Percentiles rank a stretch among this genome's conserved stretches.
Evolutionary conservation across 2,888 invertebrate species (phyloP).

Genomic region (Acanthosepion esculentum): DNA sequence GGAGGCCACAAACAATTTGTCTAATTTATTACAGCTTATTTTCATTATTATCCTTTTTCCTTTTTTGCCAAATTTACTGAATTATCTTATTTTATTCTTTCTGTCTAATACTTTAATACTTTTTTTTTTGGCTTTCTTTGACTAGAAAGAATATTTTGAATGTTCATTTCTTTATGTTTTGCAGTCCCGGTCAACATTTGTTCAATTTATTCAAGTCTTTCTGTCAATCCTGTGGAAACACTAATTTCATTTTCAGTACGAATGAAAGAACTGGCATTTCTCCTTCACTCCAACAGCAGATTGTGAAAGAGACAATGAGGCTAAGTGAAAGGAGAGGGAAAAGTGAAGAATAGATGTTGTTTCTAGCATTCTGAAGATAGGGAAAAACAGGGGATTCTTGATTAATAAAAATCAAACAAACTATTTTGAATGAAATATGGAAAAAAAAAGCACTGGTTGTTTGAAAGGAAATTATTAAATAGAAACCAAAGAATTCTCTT

Average conservation of each 20-base stretch:
- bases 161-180: background rate
- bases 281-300: background rate
- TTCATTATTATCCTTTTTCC: background rate
- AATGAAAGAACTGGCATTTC: background rate
- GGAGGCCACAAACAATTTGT: no score
- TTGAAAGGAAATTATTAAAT: background rate
- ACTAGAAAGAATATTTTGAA: background rate
- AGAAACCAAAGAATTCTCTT: background rate
- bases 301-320: background rate
- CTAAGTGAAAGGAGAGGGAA: background rate
- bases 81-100: background rate
- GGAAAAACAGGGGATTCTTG: background rate
- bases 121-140: background rate
- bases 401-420: background rate
- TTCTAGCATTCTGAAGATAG: background rate
- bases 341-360: background rate
- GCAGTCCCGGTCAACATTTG: background rate
- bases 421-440: background rate
- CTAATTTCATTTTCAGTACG: background rate
- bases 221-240: background rate
- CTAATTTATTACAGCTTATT: no score
- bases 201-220: background rate
- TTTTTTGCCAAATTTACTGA: background rate
- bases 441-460: background rate
- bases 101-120: background rate